Conservation (phyloP, 2,113 vertebrate genomes). For the Caloenas nicobarica region DNA sequence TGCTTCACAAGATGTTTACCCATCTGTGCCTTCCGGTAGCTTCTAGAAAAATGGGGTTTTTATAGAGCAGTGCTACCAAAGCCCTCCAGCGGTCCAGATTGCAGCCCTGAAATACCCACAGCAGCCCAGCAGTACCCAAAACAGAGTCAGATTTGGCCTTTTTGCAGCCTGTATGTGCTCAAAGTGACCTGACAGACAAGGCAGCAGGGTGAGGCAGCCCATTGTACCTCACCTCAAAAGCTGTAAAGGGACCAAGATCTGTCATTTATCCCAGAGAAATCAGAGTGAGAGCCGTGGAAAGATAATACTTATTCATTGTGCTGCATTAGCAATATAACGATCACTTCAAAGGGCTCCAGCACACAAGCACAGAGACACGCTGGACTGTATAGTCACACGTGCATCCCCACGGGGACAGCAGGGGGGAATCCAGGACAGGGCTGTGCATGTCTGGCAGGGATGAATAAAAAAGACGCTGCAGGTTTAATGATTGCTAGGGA, state of each 20-base stretch:
- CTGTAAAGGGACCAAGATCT: neutral
- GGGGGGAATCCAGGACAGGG: neutral
- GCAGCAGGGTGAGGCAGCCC: neutral
- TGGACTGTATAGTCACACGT: neutral
- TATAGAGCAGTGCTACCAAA: neutral
- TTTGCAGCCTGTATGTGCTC: neutral
- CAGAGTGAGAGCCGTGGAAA: neutral
- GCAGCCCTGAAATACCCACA: neutral
- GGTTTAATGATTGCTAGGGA: slow-evolving; percentile 15
- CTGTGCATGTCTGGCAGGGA: neutral
- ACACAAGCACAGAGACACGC: neutral
- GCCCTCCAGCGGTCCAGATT: neutral
- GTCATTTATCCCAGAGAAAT: neutral
- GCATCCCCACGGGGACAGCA: neutral
- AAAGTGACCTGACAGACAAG: neutral
- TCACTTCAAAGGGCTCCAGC: neutral
- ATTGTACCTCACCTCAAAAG: neutral
- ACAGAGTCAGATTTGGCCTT: neutral
- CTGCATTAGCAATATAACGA: neutral
- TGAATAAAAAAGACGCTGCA: slow-evolving; percentile 24
- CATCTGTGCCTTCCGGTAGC: neutral
- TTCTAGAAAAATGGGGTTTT: neutral
- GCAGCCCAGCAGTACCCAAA: neutral
- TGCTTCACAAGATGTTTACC: neutral
- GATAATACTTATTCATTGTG: neutral